These are phyloP conservation scores for Lamprotornis superbus DNA, from an alignment of 2,113 vertebrate species.

Conservation along the genomic window DNA sequence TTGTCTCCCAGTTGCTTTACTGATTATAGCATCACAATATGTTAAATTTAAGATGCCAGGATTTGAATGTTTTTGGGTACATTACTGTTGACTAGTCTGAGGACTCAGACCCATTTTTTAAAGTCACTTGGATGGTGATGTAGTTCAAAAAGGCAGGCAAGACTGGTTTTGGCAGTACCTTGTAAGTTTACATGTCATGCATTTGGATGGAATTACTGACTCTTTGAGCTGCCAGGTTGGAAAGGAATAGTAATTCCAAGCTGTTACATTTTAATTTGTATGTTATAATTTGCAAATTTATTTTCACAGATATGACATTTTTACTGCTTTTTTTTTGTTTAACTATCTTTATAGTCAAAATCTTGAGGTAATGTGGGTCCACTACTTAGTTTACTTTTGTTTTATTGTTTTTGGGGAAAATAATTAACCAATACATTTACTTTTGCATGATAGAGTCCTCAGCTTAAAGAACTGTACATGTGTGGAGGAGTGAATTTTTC, in stretches of 20 bases:
- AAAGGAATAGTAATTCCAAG: background rate
- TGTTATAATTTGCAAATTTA: background rate
- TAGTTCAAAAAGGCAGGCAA: background rate
- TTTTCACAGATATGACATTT: background rate
- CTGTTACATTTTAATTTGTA: background rate
- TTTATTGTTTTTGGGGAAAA: background rate
- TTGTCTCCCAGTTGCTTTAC: background rate
- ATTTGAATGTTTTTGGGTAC: background rate
- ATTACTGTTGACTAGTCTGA: background rate
- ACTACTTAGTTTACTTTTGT: background rate
- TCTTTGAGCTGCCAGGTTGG: background rate
- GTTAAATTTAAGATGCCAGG: background rate
- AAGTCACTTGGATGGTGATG: background rate
- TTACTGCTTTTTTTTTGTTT: background rate
- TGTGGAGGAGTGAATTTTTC: conserved; percentile 4
- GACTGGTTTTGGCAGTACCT: background rate
- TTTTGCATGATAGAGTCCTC: background rate
- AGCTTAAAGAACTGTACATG: background rate
- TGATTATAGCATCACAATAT: background rate
- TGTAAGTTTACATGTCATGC: background rate
- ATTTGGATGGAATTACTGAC: background rate
- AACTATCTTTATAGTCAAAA: background rate
- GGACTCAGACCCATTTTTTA: background rate
- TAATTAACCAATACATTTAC: background rate
- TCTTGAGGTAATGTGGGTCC: background rate